Evolutionary conservation across 2,113 vertebrate genomes (phyloP).

Genomic region (Geococcyx californianus): DNA sequence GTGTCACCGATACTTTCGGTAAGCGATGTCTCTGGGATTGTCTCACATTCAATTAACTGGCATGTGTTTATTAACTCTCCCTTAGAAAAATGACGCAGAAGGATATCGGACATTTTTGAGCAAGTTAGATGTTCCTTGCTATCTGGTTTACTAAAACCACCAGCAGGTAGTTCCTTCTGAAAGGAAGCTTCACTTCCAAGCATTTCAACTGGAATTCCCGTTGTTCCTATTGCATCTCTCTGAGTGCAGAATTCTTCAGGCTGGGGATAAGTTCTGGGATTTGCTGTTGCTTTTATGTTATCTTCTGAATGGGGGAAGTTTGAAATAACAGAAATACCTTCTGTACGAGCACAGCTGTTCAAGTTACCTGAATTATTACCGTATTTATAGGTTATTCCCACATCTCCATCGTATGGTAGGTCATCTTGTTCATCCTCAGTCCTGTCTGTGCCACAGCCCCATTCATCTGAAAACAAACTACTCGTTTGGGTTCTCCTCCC

Average conservation of each 20-base stretch:
- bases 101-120: slow-evolving; percentile 71
- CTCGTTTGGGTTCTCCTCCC: slow-evolving; percentile 43
- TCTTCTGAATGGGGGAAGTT: neutral
- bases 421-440: slow-evolving; percentile 84
- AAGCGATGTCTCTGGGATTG: slow-evolving; percentile 82
- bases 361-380: neutral
- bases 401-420: slow-evolving; percentile 76
- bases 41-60: slow-evolving; percentile 81
- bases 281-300: neutral
- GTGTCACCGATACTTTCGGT: slow-evolving; percentile 79
- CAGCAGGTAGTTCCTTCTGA: neutral
- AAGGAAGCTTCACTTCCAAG: neutral
- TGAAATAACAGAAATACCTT: neutral
- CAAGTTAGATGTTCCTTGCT: neutral
- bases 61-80: slow-evolving; percentile 69
- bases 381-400: neutral
- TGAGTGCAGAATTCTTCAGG: neutral
- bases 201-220: neutral
- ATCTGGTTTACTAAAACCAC: neutral
- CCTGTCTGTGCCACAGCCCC: slow-evolving; percentile 58
- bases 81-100: slow-evolving; percentile 78
- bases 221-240: neutral
- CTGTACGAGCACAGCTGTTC: neutral
- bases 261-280: neutral
- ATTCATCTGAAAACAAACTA: neutral